A percentile compares a stretch with the other conserved stretches of the same genome.
phyloP scores from a whole-genome alignment of 2,797 vertebrate genomes.

The Sardinella longiceps region DNA sequence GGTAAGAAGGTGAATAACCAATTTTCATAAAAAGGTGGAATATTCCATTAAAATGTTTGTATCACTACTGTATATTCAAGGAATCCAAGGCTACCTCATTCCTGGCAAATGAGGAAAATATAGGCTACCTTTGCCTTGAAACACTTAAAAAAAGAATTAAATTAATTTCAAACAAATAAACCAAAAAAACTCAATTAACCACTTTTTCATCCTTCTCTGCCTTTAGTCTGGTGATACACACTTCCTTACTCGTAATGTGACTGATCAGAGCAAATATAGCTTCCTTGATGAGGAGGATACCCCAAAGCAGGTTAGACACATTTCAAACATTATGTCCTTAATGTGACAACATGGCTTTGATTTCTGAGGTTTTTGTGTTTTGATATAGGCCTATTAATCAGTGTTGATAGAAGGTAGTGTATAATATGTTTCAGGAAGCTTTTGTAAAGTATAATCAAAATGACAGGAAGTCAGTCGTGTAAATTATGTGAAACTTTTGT shows the following conservation, averaged over 20 bases:
- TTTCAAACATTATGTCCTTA: not conserved
- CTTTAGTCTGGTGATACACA: not conserved
- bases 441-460: not conserved
- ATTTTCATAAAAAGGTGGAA: no score
- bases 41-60: no score
- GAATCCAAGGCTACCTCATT: no score
- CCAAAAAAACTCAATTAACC: not conserved
- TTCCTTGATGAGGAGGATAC: not conserved
- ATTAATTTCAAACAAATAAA: no score
- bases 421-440: not conserved
- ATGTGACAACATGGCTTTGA: not conserved
- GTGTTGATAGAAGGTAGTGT: not conserved
- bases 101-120: no score
- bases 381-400: no score
- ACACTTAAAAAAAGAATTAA: no score
- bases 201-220: not conserved
- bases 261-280: not conserved
- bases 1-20: no score
- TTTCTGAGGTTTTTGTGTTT: not conserved
- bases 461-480: no score
- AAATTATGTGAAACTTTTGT: no score
- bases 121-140: no score
- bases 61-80: no score
- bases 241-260: not conserved
- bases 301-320: not conserved